phyloP scores from a whole-genome alignment of 2,797 vertebrate genomes.

The Neostethus bicornis region DNA sequence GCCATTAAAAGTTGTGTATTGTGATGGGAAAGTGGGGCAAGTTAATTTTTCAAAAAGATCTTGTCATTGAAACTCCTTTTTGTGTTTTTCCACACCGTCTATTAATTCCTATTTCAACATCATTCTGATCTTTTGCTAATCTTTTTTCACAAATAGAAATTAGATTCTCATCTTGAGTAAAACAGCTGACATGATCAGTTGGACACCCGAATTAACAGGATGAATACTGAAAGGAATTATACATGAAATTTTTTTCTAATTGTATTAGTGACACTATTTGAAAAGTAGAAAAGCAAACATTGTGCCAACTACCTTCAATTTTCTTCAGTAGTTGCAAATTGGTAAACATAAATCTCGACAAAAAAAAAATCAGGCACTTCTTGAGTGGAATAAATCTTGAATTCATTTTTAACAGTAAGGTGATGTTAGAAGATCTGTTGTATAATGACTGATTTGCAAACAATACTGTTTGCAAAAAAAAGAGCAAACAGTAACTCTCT shows the following conservation, averaged over 20 bases:
- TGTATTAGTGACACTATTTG: neutral
- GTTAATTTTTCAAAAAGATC: too few relatives aligned
- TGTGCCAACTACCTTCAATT: neutral
- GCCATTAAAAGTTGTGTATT: too few relatives aligned
- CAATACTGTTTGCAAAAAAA: too few relatives aligned
- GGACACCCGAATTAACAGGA: neutral
- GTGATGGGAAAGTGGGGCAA: too few relatives aligned
- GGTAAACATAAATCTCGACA: neutral
- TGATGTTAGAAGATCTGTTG: conserved; percentile 17
- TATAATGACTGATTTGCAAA: neutral
- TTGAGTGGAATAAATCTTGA: neutral
- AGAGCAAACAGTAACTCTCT: too few relatives aligned
- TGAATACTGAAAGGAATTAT: neutral
- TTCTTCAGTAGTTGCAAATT: neutral
- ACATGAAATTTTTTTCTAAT: neutral
- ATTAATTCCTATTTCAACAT: neutral
- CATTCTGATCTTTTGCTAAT: conserved; percentile 6
- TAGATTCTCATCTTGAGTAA: neutral
- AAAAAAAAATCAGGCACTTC: neutral
- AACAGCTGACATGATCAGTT: neutral
- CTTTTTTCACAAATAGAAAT: neutral
- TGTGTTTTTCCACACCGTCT: neutral
- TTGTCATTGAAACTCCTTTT: too few relatives aligned
- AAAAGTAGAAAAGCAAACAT: neutral
- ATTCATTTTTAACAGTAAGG: neutral